Evolutionary conservation across 2,797 vertebrate genomes (phyloP).

Genomic region (Cryptoprocta ferox): DNA sequence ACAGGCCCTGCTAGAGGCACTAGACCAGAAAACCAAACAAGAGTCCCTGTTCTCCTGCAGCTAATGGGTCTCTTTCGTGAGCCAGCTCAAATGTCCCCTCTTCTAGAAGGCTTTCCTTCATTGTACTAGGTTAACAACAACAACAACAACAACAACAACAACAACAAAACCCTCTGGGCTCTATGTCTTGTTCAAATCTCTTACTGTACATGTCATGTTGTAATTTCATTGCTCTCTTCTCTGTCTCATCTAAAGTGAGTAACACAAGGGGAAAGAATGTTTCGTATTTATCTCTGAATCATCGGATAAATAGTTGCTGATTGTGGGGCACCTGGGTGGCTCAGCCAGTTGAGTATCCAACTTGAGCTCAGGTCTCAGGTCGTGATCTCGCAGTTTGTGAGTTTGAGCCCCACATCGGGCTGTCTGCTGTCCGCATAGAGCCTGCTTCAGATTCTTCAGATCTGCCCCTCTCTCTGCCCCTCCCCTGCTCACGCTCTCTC

Average conservation of each 20-base stretch:
- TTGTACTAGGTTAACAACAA: background rate
- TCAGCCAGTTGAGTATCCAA: background rate
- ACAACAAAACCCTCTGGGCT: background rate
- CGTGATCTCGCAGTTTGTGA: background rate
- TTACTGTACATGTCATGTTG: background rate
- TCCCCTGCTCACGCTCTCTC: too few species aligned
- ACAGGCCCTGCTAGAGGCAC: background rate
- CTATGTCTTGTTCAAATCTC: background rate
- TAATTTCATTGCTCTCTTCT: constrained; percentile 10
- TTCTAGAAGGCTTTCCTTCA: constrained; percentile 42
- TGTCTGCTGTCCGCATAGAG: background rate
- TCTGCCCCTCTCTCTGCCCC: background rate
- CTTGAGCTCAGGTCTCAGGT: background rate
- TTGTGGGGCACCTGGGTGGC: background rate
- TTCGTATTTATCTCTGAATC: constrained; percentile 53
- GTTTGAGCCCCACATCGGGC: fast-evolving
- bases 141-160: too few species aligned
- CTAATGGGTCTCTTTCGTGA: background rate
- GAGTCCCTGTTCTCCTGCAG: background rate
- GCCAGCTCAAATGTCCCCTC: constrained; percentile 25
- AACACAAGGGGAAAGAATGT: background rate
- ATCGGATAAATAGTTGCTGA: background rate
- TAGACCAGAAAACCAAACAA: constrained; percentile 6
- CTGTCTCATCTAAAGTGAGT: constrained; percentile 40
- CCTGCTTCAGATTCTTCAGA: background rate